Evolutionary conservation across 1,140 invertebrate species (phyloP), one percentile per base, ranked within the genome.

Genomic region (Lamellibrachia luymesi): DNA sequence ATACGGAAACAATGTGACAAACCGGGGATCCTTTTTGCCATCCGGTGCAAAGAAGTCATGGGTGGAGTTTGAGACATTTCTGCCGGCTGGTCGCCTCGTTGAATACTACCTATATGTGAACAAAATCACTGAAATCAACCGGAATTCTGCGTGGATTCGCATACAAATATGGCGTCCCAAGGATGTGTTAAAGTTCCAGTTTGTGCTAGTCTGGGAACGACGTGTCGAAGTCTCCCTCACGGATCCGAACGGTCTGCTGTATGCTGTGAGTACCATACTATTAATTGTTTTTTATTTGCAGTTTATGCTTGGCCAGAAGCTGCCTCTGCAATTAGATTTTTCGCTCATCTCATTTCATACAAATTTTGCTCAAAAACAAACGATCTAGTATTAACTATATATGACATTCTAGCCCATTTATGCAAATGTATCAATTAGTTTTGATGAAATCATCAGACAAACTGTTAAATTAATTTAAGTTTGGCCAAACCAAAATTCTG

Each of bases 1-100:
- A 50, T 93, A 91, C 50, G 93, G 93, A 91, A 93, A 93, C 90
- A 93, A 93, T 91, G 93, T 93, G 50, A 93, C 93, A 49, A 17
- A 2, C 2, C 38, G 93, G 1, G 25, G 2, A 5, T 5, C 90
- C 7, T 38, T 17, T 90, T 80, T 93, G 56, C 90, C 90, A 17
- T 49, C 90, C n/a, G 90, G 90, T 6, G 93, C 93, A 8, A 6
- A 50, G 51, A 91, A 91, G 27, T 51, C 93, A 10, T 93, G 93
- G 93, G 8, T 93, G 49, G 93, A 93, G 2, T 92, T 22, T n/a
- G 93, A 93, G 7, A 51, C 25, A n/a, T 6, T 0, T 8, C 91
- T 93, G 50, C 93, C 93, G 22, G 27, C 90, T 49, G 93, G 93
- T 27, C 27, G n/a, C 4, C 52, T 93, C 25, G 51, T 2, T 51